A percentile compares a stretch with the other conserved stretches of the same genome.
Evolutionary conservation across 64 coral and sea anemone species (phyloP).

Genomic region (Montipora foliosa): DNA sequence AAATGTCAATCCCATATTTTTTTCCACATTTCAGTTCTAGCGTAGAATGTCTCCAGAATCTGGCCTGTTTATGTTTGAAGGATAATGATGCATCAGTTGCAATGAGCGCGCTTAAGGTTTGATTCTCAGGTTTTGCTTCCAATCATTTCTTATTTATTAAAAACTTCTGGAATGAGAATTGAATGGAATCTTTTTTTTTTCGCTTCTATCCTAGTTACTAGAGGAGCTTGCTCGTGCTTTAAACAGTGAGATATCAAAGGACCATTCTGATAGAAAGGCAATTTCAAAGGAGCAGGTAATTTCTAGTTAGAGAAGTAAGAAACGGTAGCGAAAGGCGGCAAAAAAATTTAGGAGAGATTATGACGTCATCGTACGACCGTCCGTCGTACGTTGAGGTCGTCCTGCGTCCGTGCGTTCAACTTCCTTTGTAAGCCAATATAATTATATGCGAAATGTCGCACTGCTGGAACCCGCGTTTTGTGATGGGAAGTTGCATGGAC

Average conservation of each 20-base stretch:
- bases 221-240: conserved; percentile 87
- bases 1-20: no score
- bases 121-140: background rate
- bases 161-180: no score
- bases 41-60: conserved; percentile 31
- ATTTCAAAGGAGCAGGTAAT: conserved; percentile 71
- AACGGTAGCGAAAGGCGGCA: no score
- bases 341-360: no score
- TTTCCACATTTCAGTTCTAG: conserved; percentile 24
- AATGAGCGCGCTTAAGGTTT: conserved; percentile 74
- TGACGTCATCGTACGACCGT: no score
- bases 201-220: conserved; percentile 49
- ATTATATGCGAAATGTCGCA: no score
- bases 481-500: no score
- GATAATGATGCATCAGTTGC: conserved; percentile 60
- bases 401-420: no score
- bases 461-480: no score
- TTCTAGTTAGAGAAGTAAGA: background rate
- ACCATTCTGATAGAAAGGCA: background rate
- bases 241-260: conserved; percentile 53
- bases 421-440: no score
- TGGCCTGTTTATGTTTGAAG: conserved; percentile 76
- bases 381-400: no score
- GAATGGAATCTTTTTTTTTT: background rate
- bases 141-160: background rate